These are phyloP conservation scores for Aspiorhynchus laticeps DNA, from an alignment of 2,113 vertebrate genomes.

Conservation along the genomic window DNA sequence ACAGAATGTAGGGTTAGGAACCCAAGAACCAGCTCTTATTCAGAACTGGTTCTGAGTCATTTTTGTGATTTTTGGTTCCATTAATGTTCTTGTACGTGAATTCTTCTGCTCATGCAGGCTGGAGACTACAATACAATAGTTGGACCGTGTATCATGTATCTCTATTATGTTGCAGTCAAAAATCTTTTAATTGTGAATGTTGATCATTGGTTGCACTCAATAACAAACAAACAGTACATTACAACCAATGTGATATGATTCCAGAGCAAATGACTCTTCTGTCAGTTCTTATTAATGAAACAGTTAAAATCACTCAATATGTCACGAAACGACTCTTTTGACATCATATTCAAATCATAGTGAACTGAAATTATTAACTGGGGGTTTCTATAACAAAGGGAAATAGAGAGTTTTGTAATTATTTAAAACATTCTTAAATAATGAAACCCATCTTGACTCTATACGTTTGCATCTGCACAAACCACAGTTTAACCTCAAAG, in stretches of 20 bases:
- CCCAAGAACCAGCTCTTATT: not conserved
- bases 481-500: constrained; percentile 44
- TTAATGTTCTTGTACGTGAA: not conserved
- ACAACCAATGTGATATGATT: not conserved
- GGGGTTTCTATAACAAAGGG: not conserved
- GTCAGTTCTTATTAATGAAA: not conserved
- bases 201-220: not conserved
- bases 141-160: not conserved
- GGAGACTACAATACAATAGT: not conserved
- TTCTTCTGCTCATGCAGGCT: not conserved
- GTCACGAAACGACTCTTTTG: not conserved
- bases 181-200: not conserved
- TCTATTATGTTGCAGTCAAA: not conserved
- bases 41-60: not conserved
- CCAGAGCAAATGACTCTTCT: not conserved
- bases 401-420: not conserved
- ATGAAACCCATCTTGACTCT: constrained; percentile 10
- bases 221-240: not conserved
- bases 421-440: not conserved
- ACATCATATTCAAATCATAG: not conserved
- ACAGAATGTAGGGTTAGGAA: not conserved
- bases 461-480: constrained; percentile 18
- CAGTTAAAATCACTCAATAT: not conserved
- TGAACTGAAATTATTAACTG: not conserved
- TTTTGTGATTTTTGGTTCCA: not conserved